Conservation (phyloP, 2,888 invertebrate genomes). For the Caenorhabditis sp. region DNA sequence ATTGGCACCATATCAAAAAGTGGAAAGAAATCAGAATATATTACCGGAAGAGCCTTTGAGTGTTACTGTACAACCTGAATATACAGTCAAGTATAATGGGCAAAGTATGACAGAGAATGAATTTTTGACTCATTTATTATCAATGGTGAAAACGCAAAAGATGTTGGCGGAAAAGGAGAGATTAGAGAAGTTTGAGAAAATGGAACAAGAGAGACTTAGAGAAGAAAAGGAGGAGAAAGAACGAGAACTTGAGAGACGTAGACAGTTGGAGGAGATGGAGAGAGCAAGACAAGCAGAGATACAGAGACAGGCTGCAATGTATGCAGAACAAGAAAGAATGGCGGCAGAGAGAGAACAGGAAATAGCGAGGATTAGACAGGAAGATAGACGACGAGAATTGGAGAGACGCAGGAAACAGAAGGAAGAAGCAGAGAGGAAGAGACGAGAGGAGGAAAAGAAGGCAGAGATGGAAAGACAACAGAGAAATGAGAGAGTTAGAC, state of each 20-base stretch:
- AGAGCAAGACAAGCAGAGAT: constrained; percentile 20
- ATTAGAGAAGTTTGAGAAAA: constrained; percentile 28
- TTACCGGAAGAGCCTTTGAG: constrained; percentile 8
- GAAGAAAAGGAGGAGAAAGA: constrained; percentile 39
- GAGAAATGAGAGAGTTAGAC: constrained; percentile 9
- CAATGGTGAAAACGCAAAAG: constrained; percentile 46
- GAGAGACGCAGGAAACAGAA: constrained; percentile 19
- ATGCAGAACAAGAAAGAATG: constrained; percentile 34
- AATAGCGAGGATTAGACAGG: constrained; percentile 29
- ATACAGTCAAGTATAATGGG: constrained; percentile 52
- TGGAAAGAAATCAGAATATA: constrained; percentile 7
- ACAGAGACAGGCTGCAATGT: constrained; percentile 36
- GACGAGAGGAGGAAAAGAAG: constrained; percentile 12
- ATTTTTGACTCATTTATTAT: constrained; percentile 35
- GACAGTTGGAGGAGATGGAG: constrained; percentile 35
- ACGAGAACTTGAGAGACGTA: constrained; percentile 26
- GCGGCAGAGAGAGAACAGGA: constrained; percentile 38
- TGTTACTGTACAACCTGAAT: constrained; percentile 33
- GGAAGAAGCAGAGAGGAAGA: constrained; percentile 23
- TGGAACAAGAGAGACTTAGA: constrained; percentile 32
- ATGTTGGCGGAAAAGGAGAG: constrained; percentile 24
- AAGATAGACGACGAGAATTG: constrained; percentile 30
- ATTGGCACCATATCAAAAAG: constrained; percentile 30
- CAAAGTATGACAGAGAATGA: constrained; percentile 50
- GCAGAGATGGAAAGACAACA: constrained; percentile 17